Evolutionary conservation across 2,113 vertebrate species (phyloP), one percentile per base, ranked within the genome.

Genomic region (Microtus montanus): DNA sequence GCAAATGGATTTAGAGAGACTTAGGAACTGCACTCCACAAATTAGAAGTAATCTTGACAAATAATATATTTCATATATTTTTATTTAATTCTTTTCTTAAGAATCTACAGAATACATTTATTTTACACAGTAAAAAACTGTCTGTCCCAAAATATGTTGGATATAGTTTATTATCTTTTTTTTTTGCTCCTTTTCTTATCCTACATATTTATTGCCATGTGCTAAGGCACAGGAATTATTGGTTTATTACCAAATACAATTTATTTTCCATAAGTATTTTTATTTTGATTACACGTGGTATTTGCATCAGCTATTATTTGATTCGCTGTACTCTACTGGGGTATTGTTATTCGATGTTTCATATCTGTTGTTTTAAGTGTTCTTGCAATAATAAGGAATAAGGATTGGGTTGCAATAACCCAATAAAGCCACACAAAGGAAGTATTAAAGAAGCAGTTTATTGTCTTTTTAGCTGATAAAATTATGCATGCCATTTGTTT

Each of bases 51-150:
- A 97, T 92, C 82, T 96, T 74, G 70, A 80, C 96, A 84, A 97
- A 97, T 94, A 87, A 95, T 92, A 94, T 92, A 89, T 95, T 1
- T 8, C 83, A 92, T 80, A 93, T 35, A 90, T 94, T 96, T 97
- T 93, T 96, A 96, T 93, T 70, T 97, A 95, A 88, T 90, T 97
- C 83, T 97, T 97, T 95, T 93, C 83, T 85, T 96, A 93, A 97
- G 92, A 96, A 97, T 20, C 89, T 83, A 96, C 14, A 89, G 95
- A 84, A 88, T 90, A 96, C 95, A 68, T 97, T 92, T 66, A 89
- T 96, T 87, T 74, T 97, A 89, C 85, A 93, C 9, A 85, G 71
- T 90, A 96, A 95, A 95, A 92, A 97, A 85, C 14, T 35, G 87
- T 77, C 47, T 94, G 77, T 90, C 75, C 66, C 87, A 93, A 98